Evolutionary conservation across 2,888 invertebrate species (phyloP).

Genomic region (Cybosia mesomella): DNA sequence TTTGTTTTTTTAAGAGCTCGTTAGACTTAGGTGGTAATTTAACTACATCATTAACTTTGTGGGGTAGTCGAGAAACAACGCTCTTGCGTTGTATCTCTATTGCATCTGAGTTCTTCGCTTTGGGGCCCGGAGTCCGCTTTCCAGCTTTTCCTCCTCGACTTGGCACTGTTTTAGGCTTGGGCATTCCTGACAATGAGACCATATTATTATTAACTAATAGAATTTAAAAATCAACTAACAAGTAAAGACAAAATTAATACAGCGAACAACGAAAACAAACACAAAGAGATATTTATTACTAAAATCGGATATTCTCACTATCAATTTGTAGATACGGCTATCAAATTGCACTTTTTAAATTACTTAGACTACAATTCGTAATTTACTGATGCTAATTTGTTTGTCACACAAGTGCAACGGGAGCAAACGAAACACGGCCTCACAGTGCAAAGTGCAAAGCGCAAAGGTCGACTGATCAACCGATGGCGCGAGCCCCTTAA

Average conservation of each 20-base stretch:
- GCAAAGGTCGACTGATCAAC: background rate
- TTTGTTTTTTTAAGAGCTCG: background rate
- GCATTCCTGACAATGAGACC: too few species aligned
- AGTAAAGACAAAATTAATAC: background rate
- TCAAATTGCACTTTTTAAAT: too few species aligned
- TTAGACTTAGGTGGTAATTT: background rate
- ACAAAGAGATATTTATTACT: background rate
- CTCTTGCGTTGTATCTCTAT: too few species aligned
- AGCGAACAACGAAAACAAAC: background rate
- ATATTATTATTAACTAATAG: too few species aligned
- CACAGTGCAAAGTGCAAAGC: too few species aligned
- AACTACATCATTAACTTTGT: background rate
- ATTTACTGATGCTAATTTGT: background rate
- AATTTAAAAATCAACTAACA: background rate
- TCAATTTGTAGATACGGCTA: too few species aligned
- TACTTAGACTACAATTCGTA: too few species aligned
- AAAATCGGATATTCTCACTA: background rate
- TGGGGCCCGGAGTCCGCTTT: too few species aligned
- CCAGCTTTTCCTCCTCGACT: too few species aligned
- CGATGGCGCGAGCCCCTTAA: background rate
- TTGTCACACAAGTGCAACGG: background rate
- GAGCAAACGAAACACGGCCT: background rate
- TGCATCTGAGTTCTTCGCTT: too few species aligned
- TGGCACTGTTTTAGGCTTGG: too few species aligned
- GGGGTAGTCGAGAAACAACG: too few species aligned